Conservation (phyloP, 2,113 vertebrate genomes). For the Brienomyrus longianalis region DNA sequence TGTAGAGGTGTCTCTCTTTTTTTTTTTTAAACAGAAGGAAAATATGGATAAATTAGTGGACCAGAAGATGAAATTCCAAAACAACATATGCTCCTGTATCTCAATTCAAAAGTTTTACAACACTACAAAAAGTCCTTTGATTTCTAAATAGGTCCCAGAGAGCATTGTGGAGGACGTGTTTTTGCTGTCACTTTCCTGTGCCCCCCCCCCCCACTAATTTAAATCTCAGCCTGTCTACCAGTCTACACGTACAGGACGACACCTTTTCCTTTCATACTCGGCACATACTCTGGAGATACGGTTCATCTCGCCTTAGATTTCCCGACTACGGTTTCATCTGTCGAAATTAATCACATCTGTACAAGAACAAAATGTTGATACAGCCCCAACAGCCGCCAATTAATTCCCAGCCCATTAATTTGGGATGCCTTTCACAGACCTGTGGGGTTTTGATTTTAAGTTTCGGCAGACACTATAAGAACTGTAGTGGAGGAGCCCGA, state of each 20-base stretch:
- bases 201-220: constrained; percentile 30
- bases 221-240: constrained; percentile 39
- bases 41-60: neutral
- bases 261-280: constrained; percentile 31
- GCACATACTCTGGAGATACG: constrained; percentile 31
- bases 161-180: constrained; percentile 7
- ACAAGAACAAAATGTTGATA: constrained; percentile 58
- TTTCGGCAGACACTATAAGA: constrained; percentile 44
- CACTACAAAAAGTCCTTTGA: neutral
- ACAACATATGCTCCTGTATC: neutral
- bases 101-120: neutral
- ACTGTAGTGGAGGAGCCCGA: constrained; percentile 40
- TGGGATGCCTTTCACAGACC: constrained; percentile 38
- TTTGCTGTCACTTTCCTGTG: constrained; percentile 26
- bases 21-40: neutral
- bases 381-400: constrained; percentile 50
- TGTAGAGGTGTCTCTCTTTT: neutral
- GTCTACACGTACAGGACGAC: constrained; percentile 38
- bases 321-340: constrained; percentile 33
- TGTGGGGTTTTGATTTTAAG: constrained; percentile 46
- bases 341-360: constrained; percentile 56
- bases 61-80: neutral
- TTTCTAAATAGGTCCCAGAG: constrained; percentile 29
- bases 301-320: constrained; percentile 47
- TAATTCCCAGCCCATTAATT: constrained; percentile 48